These are phyloP conservation scores for Pteronura brasiliensis DNA, from an alignment of 2,113 vertebrate species.

Conservation along the genomic window DNA sequence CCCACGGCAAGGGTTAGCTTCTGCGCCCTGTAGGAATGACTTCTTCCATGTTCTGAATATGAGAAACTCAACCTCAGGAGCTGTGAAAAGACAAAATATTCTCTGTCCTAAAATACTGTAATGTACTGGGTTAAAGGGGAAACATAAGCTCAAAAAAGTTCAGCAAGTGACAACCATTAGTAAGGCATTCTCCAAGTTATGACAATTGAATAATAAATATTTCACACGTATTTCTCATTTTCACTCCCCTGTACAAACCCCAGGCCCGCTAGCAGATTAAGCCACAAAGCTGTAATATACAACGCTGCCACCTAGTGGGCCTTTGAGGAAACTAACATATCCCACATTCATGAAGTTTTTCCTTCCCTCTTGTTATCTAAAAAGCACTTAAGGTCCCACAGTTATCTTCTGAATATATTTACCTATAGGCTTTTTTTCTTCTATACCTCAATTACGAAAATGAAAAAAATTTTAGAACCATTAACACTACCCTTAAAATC, in stretches of 20 bases:
- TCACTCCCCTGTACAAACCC: background rate
- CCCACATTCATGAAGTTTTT: background rate
- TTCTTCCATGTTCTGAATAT: background rate
- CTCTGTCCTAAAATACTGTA: background rate
- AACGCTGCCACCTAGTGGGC: background rate
- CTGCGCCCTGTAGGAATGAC: background rate
- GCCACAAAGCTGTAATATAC: background rate
- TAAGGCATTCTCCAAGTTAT: background rate
- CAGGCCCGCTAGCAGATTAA: background rate
- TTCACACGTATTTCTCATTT: background rate
- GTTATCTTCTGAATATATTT: background rate
- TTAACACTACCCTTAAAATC: background rate
- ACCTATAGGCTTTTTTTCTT: background rate
- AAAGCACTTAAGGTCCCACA: background rate
- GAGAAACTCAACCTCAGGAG: background rate
- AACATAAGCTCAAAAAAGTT: background rate
- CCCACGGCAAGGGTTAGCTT: background rate
- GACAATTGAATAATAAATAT: background rate
- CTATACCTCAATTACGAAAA: background rate
- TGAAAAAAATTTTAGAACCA: background rate
- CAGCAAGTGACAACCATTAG: background rate
- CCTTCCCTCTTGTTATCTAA: background rate
- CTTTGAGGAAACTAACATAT: background rate
- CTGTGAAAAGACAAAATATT: background rate
- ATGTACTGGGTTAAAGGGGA: background rate